Conservation (phyloP, 2,888 invertebrate species). For the Chironomus tentans region DNA sequence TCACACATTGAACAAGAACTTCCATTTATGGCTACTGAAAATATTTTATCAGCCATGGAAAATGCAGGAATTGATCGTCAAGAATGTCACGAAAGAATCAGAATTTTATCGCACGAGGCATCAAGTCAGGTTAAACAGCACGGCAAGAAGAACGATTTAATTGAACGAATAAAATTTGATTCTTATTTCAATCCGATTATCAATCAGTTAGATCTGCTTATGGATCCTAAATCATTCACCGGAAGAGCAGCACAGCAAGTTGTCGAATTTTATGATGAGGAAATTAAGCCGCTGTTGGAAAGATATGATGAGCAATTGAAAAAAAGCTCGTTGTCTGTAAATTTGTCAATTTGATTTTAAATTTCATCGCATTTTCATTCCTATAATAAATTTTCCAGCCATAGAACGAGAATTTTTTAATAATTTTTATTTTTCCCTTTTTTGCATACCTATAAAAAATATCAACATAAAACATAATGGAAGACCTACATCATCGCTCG, state of each 20-base stretch:
- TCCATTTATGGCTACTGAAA: constrained; percentile 97
- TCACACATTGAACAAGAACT: constrained; percentile 79
- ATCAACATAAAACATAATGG: background rate
- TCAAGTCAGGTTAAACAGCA: constrained; percentile 81
- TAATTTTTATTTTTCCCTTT: background rate
- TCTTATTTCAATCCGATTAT: constrained; percentile 78
- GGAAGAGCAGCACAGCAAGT: constrained; percentile 88
- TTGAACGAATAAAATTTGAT: constrained; percentile 69
- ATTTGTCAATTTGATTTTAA: background rate
- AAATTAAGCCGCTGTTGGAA: constrained; percentile 64
- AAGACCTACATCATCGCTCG: background rate
- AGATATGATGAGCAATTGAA: constrained; percentile 46
- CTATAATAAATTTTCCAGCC: background rate
- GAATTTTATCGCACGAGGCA: constrained; percentile 86
- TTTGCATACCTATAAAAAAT: background rate
- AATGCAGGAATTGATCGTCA: constrained; percentile 92
- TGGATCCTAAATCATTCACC: constrained; percentile 79
- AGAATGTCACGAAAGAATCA: constrained; percentile 88
- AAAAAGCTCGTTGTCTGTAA: background rate
- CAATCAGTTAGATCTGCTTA: constrained; percentile 58
- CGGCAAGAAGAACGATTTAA: constrained; percentile 84
- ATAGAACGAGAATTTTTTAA: background rate
- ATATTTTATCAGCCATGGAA: constrained; percentile 97
- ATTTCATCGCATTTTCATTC: background rate
- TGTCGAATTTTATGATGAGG: constrained; percentile 68